Conservation (phyloP, 2,113 vertebrate genomes). For the Vidua chalybeata region DNA sequence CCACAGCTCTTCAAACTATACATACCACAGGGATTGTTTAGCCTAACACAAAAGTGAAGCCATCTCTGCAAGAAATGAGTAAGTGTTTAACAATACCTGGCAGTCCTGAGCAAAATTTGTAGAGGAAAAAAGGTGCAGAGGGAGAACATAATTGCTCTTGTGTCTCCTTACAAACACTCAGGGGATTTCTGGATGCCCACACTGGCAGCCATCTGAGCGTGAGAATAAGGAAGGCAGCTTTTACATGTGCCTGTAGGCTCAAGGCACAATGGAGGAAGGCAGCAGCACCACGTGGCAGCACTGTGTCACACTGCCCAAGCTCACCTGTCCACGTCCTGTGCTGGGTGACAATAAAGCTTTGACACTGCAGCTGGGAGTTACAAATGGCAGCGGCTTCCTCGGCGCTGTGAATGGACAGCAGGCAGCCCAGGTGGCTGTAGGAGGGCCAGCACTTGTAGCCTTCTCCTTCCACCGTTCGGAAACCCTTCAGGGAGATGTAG, state of each 20-base stretch:
- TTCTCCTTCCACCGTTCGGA: constrained; percentile 70
- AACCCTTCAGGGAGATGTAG: constrained; percentile 78
- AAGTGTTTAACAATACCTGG: background rate
- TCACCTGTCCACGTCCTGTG: constrained; percentile 86
- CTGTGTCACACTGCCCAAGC: background rate
- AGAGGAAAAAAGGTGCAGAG: background rate
- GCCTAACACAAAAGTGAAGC: background rate
- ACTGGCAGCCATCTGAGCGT: background rate
- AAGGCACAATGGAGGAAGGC: background rate
- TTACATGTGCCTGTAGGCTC: accelerated
- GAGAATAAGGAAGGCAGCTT: background rate
- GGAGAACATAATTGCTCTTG: background rate
- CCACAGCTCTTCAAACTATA: background rate
- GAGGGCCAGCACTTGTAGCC: constrained; percentile 90
- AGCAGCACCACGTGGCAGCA: background rate
- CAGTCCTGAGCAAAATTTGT: background rate
- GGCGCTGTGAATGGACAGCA: constrained; percentile 81
- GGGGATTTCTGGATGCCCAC: background rate
- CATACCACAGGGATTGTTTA: background rate
- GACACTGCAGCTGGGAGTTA: constrained; percentile 79
- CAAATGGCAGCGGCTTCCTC: constrained; percentile 83
- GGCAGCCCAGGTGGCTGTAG: constrained; percentile 84
- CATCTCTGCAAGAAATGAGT: background rate
- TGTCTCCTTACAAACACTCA: background rate
- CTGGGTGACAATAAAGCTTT: constrained; percentile 78